Evolutionary conservation across 2,797 vertebrate genomes (phyloP), one percentile per base, ranked within the genome.

Genomic region (Apogon talboti): DNA sequence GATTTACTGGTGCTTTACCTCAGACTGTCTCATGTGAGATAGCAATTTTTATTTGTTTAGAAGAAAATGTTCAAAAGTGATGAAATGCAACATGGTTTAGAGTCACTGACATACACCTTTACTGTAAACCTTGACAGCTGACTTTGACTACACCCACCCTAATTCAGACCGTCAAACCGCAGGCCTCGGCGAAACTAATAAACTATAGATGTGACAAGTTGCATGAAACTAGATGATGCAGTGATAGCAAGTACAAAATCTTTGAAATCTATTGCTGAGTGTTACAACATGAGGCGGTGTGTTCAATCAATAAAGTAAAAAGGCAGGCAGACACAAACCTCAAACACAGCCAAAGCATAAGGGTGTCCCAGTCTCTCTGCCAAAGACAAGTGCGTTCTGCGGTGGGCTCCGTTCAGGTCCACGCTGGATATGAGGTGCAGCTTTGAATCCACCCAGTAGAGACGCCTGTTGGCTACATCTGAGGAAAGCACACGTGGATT

Each of bases 371-470:
- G 94, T 24, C 89, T 91, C 37, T 97, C 94, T 0, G 90, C 89
- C 2, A 96, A 99, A 0, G 94, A 95, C 74, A 99, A 94, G 49
- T 99, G 94, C 45, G 95, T 94, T 82, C 96, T 96, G 69, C 96
- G 95, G 82, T 97, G 96, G 74, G 94, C 91, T 13, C 98, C 98
- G 0, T 88, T 97, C 90, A 97, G 94, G 89, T 98, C 96, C 80
- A 99, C 94, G 47, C 96, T 98, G 83, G 96, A 96, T 44, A 99
- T 93, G 11, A 95, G 94, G 84, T 98, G 97, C 66, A 98, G 90
- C 85, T 99, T 99, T 42, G 98, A 98, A 82, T 99, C 98, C 65
- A 98, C 96, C 98, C 98, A 99, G 90, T 98, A 99, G 24, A 99
- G 89, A 73, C 97, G 97, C 74, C 94, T 95, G 89, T 93, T 97